A percentile compares a stretch with the other conserved stretches of the same genome.
Conservation (phyloP, 2,113 vertebrate genomes). For the Halcyon senegalensis region DNA sequence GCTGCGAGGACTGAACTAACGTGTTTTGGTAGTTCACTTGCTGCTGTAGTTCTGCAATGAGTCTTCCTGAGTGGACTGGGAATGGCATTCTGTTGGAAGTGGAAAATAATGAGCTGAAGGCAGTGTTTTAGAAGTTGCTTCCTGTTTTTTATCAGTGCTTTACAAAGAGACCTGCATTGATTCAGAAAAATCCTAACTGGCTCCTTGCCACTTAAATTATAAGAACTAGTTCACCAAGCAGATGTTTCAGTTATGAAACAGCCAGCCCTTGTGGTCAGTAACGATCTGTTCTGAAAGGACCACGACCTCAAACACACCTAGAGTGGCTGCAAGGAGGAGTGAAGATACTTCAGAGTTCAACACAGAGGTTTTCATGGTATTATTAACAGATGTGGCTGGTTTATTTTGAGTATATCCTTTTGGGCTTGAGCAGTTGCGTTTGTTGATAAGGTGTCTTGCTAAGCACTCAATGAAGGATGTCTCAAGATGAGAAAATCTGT, state of each 20-base stretch:
- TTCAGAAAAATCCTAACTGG: neutral
- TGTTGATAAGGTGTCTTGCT: neutral
- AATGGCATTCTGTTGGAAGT: neutral
- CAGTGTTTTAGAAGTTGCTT: neutral
- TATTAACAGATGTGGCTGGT: neutral
- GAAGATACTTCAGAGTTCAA: neutral
- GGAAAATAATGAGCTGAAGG: neutral
- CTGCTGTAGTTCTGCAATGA: neutral
- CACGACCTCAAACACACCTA: neutral
- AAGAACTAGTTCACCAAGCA: neutral
- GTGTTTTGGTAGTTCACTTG: neutral
- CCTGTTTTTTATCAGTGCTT: neutral
- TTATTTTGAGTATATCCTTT: neutral
- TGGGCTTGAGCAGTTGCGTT: neutral
- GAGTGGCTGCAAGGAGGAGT: neutral
- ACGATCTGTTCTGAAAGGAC: neutral
- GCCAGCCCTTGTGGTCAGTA: neutral
- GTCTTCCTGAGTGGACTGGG: neutral
- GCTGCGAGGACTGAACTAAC: neutral
- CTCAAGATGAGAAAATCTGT: neutral
- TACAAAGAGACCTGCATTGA: neutral
- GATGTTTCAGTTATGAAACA: neutral
- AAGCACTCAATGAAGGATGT: neutral
- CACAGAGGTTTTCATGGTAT: neutral
- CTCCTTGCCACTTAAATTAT: neutral